phyloP scores from a whole-genome alignment of 2,113 vertebrate species.

The Phodopus roborovskii region DNA sequence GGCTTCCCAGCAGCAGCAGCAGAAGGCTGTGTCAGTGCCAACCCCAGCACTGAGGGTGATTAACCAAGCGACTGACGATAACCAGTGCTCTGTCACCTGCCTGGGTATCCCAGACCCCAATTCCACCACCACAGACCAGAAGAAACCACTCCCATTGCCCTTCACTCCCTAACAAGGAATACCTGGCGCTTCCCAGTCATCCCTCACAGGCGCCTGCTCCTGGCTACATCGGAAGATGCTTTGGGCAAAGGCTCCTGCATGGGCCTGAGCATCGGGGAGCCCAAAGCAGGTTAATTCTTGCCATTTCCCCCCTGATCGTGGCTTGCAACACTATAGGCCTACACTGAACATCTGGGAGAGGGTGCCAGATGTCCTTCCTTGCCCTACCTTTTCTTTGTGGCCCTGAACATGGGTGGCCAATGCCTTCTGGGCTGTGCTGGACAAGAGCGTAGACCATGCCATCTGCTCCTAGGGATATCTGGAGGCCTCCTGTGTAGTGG shows the following conservation, averaged over 20 bases:
- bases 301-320: background rate
- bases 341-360: background rate
- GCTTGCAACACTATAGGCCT: background rate
- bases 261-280: background rate
- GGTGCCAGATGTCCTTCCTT: rapidly evolving
- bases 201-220: background rate
- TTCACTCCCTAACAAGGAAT: background rate
- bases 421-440: background rate
- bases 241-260: background rate
- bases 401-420: constrained; percentile 20
- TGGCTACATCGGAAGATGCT: too few relatives aligned
- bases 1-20: background rate
- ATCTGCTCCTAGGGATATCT: background rate
- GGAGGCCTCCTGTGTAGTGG: background rate
- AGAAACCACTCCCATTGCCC: background rate
- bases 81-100: background rate
- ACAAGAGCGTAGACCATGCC: too few relatives aligned
- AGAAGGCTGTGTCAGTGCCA: background rate
- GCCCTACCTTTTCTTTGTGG: rapidly evolving
- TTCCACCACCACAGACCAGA: background rate
- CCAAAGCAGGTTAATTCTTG: background rate
- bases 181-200: background rate
- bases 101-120: background rate
- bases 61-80: too few relatives aligned
- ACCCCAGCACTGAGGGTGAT: too few relatives aligned